These are phyloP conservation scores for Synergus itoensis DNA, from an alignment of 2,888 invertebrate genomes.

Conservation along the genomic window DNA sequence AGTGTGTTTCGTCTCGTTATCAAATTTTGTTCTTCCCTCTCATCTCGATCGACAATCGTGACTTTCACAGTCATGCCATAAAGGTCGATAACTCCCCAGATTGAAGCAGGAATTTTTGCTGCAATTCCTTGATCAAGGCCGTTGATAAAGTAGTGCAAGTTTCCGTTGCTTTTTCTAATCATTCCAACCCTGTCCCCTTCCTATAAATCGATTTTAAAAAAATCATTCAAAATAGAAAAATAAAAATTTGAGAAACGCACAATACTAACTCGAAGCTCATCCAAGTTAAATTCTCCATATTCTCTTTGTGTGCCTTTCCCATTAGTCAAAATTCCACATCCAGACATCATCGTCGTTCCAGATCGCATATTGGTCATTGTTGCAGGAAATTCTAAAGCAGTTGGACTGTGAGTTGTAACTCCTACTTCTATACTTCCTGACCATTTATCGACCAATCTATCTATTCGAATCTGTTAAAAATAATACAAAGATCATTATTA, in stretches of 20 bases:
- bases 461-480: constrained; percentile 87
- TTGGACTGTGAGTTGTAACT: constrained; percentile 95
- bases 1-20: constrained; percentile 84
- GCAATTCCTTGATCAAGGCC: constrained; percentile 96
- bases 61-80: constrained; percentile 97
- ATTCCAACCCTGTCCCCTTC: constrained; percentile 96
- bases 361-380: constrained; percentile 97
- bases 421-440: constrained; percentile 96
- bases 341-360: constrained; percentile 97
- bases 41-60: constrained; percentile 91
- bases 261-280: constrained; percentile 88
- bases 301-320: constrained; percentile 96
- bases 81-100: constrained; percentile 97
- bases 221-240: not conserved
- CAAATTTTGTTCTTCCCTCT: constrained; percentile 87
- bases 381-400: constrained; percentile 93
- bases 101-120: constrained; percentile 87
- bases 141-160: constrained; percentile 95
- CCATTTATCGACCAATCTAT: constrained; percentile 96
- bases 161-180: constrained; percentile 90
- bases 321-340: constrained; percentile 96
- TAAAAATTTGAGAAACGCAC: constrained; percentile 12
- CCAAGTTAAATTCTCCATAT: constrained; percentile 95
- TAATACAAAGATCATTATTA: constrained; percentile 39
- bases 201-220: constrained; percentile 72